Conservation (phyloP, 2,888 invertebrate species). For the Megalurothrips usitatus region DNA sequence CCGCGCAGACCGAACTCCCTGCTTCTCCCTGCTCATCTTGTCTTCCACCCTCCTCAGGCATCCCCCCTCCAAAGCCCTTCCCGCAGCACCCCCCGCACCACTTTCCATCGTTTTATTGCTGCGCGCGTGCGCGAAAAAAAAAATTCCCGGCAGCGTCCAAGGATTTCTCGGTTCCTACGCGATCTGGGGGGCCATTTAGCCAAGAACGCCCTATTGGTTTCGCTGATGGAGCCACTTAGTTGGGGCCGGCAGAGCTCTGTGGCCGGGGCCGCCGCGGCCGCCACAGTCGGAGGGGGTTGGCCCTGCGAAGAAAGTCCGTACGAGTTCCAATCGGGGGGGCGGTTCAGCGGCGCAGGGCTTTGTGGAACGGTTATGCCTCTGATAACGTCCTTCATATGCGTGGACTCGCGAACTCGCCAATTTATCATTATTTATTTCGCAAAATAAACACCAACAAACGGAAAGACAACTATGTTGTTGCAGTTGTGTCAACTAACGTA, state of each 20-base stretch:
- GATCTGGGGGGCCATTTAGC: conserved; percentile 18
- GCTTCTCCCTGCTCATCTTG: no score
- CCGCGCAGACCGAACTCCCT: no score
- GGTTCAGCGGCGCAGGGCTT: no score
- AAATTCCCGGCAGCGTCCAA: neutral
- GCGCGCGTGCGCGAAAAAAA: neutral
- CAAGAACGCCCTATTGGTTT: conserved; percentile 25
- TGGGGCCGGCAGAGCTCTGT: neutral
- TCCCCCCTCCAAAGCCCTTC: conserved; percentile 34
- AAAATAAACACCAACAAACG: no score
- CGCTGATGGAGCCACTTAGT: conserved; percentile 22
- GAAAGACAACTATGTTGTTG: no score
- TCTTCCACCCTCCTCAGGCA: conserved; percentile 42
- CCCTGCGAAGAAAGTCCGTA: neutral
- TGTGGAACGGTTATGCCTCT: no score
- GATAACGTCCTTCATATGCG: no score
- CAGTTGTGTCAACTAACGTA: no score
- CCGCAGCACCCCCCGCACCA: conserved; percentile 30
- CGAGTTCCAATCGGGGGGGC: neutral
- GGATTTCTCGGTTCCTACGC: conserved; percentile 7
- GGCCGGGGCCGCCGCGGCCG: neutral
- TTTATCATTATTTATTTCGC: no score
- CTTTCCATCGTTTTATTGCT: neutral
- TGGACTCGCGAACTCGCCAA: no score
- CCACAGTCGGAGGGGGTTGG: neutral